Percentiles rank a stretch among this genome's conserved stretches.
phyloP scores from a whole-genome alignment of 1,140 invertebrate genomes.

The Tetragonula clypearis region DNA sequence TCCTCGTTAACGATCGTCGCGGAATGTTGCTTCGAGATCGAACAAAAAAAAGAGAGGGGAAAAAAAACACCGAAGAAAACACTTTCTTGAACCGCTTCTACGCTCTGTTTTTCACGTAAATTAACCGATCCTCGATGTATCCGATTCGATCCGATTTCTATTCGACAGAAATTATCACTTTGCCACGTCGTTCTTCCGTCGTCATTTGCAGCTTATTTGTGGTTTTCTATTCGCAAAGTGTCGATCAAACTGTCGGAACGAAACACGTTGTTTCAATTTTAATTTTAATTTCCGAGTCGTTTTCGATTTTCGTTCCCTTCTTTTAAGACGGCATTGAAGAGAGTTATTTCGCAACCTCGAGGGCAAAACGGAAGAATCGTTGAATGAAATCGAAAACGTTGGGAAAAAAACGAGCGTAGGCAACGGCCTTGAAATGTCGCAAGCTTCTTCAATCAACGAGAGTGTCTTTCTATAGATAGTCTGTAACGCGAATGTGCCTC shows the following conservation, averaged over 20 bases:
- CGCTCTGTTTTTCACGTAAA: slow-evolving; percentile 9
- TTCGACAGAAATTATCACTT: slow-evolving; percentile 6
- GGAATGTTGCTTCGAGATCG: slow-evolving; percentile 7
- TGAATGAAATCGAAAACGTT: no score
- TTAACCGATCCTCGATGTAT: not conserved
- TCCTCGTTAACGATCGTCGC: slow-evolving; percentile 29
- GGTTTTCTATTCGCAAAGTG: not conserved
- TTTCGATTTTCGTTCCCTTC: no score
- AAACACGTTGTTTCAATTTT: not conserved
- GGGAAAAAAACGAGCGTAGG: not conserved
- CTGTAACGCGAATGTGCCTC: not conserved
- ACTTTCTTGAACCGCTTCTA: not conserved
- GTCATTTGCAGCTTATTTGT: not conserved
- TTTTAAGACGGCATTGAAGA: no score
- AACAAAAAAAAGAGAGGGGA: not conserved
- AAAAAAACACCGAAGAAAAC: not conserved
- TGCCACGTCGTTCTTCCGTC: not conserved
- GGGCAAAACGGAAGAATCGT: no score
- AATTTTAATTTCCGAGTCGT: not conserved
- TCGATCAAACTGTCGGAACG: not conserved
- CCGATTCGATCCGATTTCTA: not conserved
- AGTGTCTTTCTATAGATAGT: not conserved
- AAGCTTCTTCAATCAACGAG: not conserved
- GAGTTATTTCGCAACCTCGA: no score
- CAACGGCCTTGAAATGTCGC: not conserved